phyloP scores from a whole-genome alignment of 2,888 invertebrate genomes.

The Parnassius mnemosyne region DNA sequence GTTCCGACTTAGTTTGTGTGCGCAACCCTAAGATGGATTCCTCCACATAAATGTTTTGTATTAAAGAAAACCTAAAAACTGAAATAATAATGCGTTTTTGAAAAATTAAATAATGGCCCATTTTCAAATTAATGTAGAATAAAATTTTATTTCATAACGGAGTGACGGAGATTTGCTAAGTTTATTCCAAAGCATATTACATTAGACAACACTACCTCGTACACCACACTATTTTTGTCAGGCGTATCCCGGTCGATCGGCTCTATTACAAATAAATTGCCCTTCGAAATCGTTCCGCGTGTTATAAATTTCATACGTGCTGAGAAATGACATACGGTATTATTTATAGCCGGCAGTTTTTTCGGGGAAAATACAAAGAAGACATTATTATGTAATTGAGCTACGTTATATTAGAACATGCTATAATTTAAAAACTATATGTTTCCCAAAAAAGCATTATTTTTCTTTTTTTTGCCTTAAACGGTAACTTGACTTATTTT shows the following conservation, averaged over 20 bases:
- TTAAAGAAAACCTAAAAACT: no score
- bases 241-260: conserved; percentile 50
- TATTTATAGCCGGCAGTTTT: conserved; percentile 73
- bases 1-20: no score
- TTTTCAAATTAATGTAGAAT: no score
- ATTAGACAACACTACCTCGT: neutral
- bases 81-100: no score
- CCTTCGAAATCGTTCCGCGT: conserved; percentile 70
- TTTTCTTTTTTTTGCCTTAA: no score
- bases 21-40: no score
- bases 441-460: conserved; percentile 1
- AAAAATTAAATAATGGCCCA: no score
- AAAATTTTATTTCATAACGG: no score
- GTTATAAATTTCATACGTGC: conserved; percentile 81
- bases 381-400: conserved; percentile 78
- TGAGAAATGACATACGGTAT: conserved; percentile 81
- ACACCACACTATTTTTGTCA: conserved; percentile 37
- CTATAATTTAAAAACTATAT: conserved; percentile 35
- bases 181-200: neutral
- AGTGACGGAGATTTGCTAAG: neutral
- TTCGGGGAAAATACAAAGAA: conserved; percentile 71
- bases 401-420: conserved; percentile 64
- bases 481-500: no score
- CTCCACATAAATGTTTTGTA: no score
- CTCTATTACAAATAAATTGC: conserved; percentile 80